phyloP scores from a whole-genome alignment of 2,113 vertebrate species.

The Dicaeum eximium region DNA sequence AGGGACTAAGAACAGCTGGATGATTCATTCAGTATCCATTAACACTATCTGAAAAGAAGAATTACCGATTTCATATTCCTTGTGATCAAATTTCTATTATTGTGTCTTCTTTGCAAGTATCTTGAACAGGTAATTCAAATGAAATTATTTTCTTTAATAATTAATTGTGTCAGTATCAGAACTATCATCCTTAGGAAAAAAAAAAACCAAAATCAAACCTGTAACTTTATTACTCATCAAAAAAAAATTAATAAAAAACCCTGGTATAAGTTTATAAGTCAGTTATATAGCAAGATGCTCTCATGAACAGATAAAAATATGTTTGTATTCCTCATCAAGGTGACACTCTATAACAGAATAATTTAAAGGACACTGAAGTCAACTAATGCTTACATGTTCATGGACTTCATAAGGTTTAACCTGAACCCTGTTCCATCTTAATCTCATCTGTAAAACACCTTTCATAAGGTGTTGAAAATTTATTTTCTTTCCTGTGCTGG shows the following conservation, averaged over 20 bases:
- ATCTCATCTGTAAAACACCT: fast-evolving
- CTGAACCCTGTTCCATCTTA: neutral
- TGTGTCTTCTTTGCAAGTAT: neutral
- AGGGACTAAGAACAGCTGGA: neutral
- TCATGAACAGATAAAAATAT: neutral
- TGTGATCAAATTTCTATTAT: neutral
- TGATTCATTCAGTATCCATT: neutral
- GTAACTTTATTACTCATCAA: neutral
- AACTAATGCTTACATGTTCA: fast-evolving
- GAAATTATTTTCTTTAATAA: neutral
- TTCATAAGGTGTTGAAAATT: neutral
- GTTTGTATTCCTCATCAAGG: neutral
- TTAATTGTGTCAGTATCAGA: neutral
- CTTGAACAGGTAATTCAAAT: neutral
- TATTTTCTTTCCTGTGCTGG: neutral
- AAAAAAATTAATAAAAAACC: neutral
- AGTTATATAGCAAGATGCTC: neutral
- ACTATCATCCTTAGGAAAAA: neutral
- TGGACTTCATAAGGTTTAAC: neutral
- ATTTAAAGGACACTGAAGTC: neutral
- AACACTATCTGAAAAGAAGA: neutral
- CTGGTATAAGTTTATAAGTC: neutral
- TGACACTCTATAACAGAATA: neutral
- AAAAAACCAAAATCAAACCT: fast-evolving
- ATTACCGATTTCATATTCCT: neutral